phyloP scores from a whole-genome alignment of 1,140 invertebrate genomes.

The Apis florea region DNA sequence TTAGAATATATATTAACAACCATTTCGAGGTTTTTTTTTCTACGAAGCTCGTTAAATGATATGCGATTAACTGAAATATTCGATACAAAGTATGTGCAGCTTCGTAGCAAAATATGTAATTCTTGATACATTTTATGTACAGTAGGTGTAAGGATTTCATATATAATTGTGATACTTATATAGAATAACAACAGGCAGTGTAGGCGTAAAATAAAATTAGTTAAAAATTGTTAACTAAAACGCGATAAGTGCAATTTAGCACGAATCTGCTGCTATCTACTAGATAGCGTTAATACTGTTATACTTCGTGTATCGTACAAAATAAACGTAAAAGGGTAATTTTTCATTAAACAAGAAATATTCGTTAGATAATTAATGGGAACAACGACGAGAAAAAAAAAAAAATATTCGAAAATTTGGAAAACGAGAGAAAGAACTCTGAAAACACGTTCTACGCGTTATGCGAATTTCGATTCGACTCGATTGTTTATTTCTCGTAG shows the following conservation, averaged over 20 bases:
- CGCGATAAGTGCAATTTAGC: constrained; percentile 7
- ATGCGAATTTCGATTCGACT: background rate
- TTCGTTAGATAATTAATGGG: background rate
- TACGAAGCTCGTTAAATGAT: constrained; percentile 17
- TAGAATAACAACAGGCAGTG: constrained; percentile 62
- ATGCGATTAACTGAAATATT: constrained; percentile 22
- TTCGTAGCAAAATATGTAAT: constrained; percentile 34
- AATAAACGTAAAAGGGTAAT: background rate
- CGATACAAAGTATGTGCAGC: constrained; percentile 6
- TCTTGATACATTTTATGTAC: constrained; percentile 42
- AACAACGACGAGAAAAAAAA: background rate
- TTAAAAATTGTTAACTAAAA: constrained; percentile 18
- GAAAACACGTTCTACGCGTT: background rate
- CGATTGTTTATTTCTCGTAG: background rate
- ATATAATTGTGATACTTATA: constrained; percentile 27
- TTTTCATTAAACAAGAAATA: background rate
- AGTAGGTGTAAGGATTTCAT: background rate
- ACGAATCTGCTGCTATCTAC: constrained; percentile 7
- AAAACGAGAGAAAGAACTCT: background rate
- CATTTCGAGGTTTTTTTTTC: background rate
- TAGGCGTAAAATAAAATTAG: constrained; percentile 47
- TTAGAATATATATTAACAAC: background rate
- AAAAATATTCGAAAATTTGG: background rate
- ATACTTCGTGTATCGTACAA: background rate
- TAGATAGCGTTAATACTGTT: constrained; percentile 46